Evolutionary conservation across 2,113 vertebrate species (phyloP), one percentile per base, ranked within the genome.

Genomic region (Nesospiza acunhae): DNA sequence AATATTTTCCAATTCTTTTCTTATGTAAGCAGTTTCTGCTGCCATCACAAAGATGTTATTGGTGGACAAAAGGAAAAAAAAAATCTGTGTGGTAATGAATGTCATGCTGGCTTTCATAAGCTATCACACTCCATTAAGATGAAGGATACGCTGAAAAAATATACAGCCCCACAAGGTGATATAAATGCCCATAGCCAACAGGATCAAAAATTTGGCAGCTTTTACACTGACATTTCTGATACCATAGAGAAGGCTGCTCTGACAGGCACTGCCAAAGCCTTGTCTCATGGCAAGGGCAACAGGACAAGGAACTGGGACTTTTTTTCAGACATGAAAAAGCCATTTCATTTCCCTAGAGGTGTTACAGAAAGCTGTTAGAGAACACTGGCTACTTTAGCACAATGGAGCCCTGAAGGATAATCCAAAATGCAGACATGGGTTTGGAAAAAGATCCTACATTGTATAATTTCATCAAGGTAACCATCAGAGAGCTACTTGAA

Each of bases 271-370:
- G 14, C 72, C 93, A 39, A 94, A 94, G 46, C 50, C n/a, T 62
- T 37, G 31, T 93, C 41, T 90, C 39, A 60, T 10, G 4, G 28
- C 79, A 70, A 96, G 87, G 46, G 58, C 42, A 88, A 50, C 19
- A 92, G 49, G 70, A 94, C 47, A 47, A 87, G 55, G 21, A 89
- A 42, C 15, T 47, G 24, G 67, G 53, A 82, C 33, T 87, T 92
- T 60, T 91, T 79, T 84, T 55, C 85, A 79, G 55, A 87, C 73
- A 96, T 58, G 76, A 78, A 94, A 96, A 96, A 87, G 35, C 39
- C n/a, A 81, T 94, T 95, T 94, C 62, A 63, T 70, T 77, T 72
- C 70, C 70, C 56, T 33, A 47, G 63, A 91, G 93, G 68, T 88
- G 72, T 33, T 46, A 16, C 52, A 91, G 37, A 94, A 91, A 93